phyloP scores from a whole-genome alignment of 2,888 invertebrate genomes.

The Merodon equestris region DNA sequence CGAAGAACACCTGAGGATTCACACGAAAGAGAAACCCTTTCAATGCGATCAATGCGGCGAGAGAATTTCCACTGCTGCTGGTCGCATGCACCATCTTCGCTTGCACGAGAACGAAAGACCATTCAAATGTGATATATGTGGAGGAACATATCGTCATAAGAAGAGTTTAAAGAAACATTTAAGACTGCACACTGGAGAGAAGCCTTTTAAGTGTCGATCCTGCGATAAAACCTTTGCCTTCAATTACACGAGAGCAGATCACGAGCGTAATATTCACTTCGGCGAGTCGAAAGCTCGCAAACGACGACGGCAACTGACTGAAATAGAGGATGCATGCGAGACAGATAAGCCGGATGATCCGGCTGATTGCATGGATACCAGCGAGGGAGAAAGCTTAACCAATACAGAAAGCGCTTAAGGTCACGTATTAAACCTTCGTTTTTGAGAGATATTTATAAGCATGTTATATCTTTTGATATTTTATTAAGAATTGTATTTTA shows the following conservation, averaged over 20 bases:
- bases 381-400: too few relatives aligned
- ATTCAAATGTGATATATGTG: slow-evolving; percentile 60
- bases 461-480: too few relatives aligned
- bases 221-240: slow-evolving; percentile 51
- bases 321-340: too few relatives aligned
- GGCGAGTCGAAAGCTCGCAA: slow-evolving; percentile 20
- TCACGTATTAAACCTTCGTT: too few relatives aligned
- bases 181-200: slow-evolving; percentile 48
- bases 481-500: too few relatives aligned
- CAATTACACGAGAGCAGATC: slow-evolving; percentile 49
- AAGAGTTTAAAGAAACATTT: slow-evolving; percentile 58
- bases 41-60: slow-evolving; percentile 54
- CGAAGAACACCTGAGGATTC: slow-evolving; percentile 59
- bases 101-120: slow-evolving; percentile 56
- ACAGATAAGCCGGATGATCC: too few relatives aligned
- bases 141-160: slow-evolving; percentile 57
- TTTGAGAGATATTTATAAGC: too few relatives aligned
- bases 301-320: not conserved
- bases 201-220: slow-evolving; percentile 50
- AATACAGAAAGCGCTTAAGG: too few relatives aligned
- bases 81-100: slow-evolving; percentile 56
- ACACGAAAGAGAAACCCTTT: slow-evolving; percentile 55
- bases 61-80: slow-evolving; percentile 50
- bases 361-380: too few relatives aligned
- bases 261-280: slow-evolving; percentile 52